phyloP scores from a whole-genome alignment of 2,797 vertebrate genomes.

The Neostethus bicornis region DNA sequence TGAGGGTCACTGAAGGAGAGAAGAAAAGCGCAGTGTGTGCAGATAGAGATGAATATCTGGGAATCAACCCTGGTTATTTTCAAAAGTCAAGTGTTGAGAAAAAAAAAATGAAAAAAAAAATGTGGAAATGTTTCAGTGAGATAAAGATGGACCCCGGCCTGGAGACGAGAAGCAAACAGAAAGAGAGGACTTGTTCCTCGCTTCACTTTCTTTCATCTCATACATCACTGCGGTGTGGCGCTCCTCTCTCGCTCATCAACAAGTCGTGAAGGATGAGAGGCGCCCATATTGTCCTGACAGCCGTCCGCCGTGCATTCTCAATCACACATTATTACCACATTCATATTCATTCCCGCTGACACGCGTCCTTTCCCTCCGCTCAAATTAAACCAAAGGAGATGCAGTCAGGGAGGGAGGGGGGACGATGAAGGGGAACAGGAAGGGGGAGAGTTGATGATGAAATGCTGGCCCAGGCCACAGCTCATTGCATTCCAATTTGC shows the following conservation, averaged over 20 bases:
- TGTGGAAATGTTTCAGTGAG: constrained; percentile 34
- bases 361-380: constrained; percentile 91
- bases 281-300: constrained; percentile 99
- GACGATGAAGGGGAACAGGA: constrained; percentile 21
- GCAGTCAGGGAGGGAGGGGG: constrained; percentile 62
- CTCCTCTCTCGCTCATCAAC: constrained; percentile 92
- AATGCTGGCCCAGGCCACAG: constrained; percentile 97
- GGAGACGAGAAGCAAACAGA: constrained; percentile 44
- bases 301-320: constrained; percentile 90
- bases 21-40: constrained; percentile 65
- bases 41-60: constrained; percentile 83
- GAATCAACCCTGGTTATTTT: constrained; percentile 66
- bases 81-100: constrained; percentile 35
- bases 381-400: constrained; percentile 87
- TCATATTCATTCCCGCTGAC: constrained; percentile 99
- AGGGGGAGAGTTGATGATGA: constrained; percentile 86
- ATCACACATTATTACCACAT: constrained; percentile 99
- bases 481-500: constrained; percentile 99
- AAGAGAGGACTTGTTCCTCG: constrained; percentile 43
- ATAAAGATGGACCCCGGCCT: constrained; percentile 37
- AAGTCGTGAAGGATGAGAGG: constrained; percentile 97
- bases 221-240: constrained; percentile 73
- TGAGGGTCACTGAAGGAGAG: constrained; percentile 62
- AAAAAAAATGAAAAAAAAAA: not conserved
- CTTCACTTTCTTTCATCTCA: constrained; percentile 67